Evolutionary conservation across 2,113 vertebrate genomes (phyloP).

Genomic region (Sander vitreus): DNA sequence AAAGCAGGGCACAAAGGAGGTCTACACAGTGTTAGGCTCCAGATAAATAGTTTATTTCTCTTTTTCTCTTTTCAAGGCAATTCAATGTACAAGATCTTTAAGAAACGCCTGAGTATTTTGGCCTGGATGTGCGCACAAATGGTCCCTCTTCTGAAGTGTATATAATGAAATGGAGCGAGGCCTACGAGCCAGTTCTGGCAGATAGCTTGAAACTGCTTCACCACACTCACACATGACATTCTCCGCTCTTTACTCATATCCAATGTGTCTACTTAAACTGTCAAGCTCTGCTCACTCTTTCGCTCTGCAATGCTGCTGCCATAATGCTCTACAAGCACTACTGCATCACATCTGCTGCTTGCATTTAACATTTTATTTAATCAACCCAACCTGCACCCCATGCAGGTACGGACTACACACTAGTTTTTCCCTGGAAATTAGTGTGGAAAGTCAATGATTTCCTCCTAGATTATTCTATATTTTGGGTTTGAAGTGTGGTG

Average conservation of each 20-base stretch:
- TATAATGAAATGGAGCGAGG: not conserved
- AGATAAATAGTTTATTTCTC: no score
- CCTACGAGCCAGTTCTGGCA: not conserved
- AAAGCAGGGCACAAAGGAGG: not conserved
- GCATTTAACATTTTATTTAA: conserved; percentile 7
- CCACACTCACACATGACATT: not conserved
- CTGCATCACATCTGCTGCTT: conserved; percentile 5
- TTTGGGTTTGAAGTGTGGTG: not conserved
- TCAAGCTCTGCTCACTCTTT: not conserved
- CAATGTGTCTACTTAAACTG: conserved; percentile 15
- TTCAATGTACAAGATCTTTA: no score
- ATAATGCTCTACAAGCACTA: not conserved
- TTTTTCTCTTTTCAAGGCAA: no score
- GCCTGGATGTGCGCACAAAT: no score
- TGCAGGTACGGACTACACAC: not conserved
- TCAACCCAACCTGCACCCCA: not conserved
- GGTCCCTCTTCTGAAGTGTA: no score
- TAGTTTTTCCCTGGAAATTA: not conserved
- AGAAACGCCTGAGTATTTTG: no score
- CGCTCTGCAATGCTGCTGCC: not conserved
- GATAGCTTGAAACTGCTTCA: not conserved
- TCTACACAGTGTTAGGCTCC: no score
- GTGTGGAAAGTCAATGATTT: not conserved
- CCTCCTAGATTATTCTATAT: not conserved
- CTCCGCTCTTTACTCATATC: not conserved